Evolutionary conservation across 2,113 vertebrate genomes (phyloP), one percentile per base, ranked within the genome.

Genomic region (Chrysochloris asiatica): DNA sequence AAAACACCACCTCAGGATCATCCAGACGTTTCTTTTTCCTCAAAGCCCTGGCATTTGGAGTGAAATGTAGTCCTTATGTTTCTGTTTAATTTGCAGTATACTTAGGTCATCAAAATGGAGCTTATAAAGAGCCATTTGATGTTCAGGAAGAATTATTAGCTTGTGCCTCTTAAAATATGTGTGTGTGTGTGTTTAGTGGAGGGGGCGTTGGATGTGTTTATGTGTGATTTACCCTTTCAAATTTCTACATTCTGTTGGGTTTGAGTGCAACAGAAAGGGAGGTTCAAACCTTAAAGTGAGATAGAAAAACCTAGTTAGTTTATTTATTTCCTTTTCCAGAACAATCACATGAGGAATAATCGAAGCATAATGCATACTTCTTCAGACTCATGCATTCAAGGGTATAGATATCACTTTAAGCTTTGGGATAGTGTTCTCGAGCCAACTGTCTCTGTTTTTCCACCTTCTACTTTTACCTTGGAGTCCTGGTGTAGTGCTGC

Each of bases 61-160:
- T 90, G 95, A 95, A 95, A 96, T 92, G 54, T 81, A 96, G 95
- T 92, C 94, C 95, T 87, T 96, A 86, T 92, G 93, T 96, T 96
- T 95, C 95, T 92, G 82, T 90, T 94, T 94, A 93, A 96, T 96
- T 94, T 95, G 86, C 85, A 73, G 83, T 88, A 72, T 95, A 86
- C 95, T 95, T 96, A 94, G 95, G 90, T 96, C 95, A 94, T 93
- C 96, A 94, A 56, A 92, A 89, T 84, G 84, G 89, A 86, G 90
- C 30, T 83, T 69, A 22, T 90, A 93, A 96, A 95, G 93, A 95
- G 81, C 80, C 61, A 96, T 96, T 88, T 94, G 95, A 95, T 97
- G 94, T 95, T 92, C 90, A 92, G 93, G 92, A 94, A 96, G 95
- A 96, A 81, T 97, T 95, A 95, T 50, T 92, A 95, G 92, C 94